A percentile compares a stretch with the other conserved stretches of the same genome.
phyloP scores from a whole-genome alignment of 2,888 invertebrate genomes.

The Hemaris fuciformis region DNA sequence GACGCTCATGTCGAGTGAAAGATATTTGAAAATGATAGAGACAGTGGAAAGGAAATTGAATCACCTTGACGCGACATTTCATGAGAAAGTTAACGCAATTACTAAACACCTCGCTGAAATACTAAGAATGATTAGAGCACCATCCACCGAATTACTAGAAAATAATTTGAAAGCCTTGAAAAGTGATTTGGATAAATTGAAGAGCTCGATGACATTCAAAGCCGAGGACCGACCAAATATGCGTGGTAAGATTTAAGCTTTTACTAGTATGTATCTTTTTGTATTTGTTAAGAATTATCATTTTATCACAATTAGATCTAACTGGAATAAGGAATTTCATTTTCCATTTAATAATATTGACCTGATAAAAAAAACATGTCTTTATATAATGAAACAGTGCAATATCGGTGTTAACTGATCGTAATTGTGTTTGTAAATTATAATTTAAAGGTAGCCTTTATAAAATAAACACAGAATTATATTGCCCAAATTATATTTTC shows the following conservation, averaged over 20 bases:
- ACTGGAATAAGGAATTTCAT: too few species aligned
- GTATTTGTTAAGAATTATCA: not conserved
- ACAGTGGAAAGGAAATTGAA: constrained; percentile 54
- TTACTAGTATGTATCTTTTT: not conserved
- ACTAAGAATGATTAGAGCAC: constrained; percentile 40
- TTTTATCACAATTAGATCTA: too few species aligned
- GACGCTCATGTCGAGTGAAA: constrained; percentile 61
- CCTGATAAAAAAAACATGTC: too few species aligned
- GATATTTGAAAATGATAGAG: constrained; percentile 63
- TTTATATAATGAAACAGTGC: too few species aligned
- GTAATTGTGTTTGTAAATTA: too few species aligned
- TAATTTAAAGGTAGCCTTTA: too few species aligned
- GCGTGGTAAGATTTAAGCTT: constrained; percentile 42
- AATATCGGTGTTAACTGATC: too few species aligned
- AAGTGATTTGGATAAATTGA: constrained; percentile 47
- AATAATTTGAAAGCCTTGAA: constrained; percentile 40
- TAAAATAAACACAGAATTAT: too few species aligned
- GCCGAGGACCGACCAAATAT: constrained; percentile 33
- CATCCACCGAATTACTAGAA: constrained; percentile 39
- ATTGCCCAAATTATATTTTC: too few species aligned
- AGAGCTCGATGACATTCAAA: constrained; percentile 34
- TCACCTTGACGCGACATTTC: constrained; percentile 54
- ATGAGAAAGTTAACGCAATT: constrained; percentile 57
- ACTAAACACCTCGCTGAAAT: constrained; percentile 61
- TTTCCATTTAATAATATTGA: too few species aligned